Evolutionary conservation across 2,797 vertebrate genomes (phyloP), one percentile per base, ranked within the genome.

Genomic region (Rousettus madagascariensis): DNA sequence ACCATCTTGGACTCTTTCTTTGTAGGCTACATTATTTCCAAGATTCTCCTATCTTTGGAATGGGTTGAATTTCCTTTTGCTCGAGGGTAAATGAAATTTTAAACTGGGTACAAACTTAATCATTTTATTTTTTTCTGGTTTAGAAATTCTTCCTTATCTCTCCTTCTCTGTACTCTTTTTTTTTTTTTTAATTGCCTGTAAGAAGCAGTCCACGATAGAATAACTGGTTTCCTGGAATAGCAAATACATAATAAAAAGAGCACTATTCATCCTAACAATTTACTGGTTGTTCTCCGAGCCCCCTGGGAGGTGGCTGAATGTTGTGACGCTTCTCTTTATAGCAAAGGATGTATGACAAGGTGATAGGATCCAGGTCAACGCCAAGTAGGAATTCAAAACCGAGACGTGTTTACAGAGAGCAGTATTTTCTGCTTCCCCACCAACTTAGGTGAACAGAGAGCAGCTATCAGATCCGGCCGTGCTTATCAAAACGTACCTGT

Each of bases 121-220:
- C 66, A 46, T 75, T 82, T 96, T 8, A 26, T 83, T 80, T 68
- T n/a, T 79, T 89, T 51, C 83, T 95, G 69, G 43, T 65, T 65
- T 94, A 82, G 78, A 97, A 96, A 71, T 96, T 69, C 51, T 77
- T 96, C 38, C 57, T 95, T 97, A 95, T 95, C 86, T 90, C n/a
- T 74, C 65, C 71, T 92, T 95, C 19, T 66, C 26, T 80, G 55
- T 65, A 49, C 59, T 36, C 33, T 3, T 63, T 13, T 13, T 13
- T 13, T 13, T 46, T 46, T 46, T 46, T 46, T 46, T 71, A 90
- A 89, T 92, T 93, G 82, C 95, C 95, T 89, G 72, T 90, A 90
- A 74, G 87, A 90, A 57, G 72, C 46, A 61, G 74, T 53, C 41
- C 33, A 1, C 1, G 82, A 94, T 88, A 94, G 90, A 93, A 92